Conservation (phyloP, 2,113 vertebrate genomes). For the Tylochromis polylepis region DNA sequence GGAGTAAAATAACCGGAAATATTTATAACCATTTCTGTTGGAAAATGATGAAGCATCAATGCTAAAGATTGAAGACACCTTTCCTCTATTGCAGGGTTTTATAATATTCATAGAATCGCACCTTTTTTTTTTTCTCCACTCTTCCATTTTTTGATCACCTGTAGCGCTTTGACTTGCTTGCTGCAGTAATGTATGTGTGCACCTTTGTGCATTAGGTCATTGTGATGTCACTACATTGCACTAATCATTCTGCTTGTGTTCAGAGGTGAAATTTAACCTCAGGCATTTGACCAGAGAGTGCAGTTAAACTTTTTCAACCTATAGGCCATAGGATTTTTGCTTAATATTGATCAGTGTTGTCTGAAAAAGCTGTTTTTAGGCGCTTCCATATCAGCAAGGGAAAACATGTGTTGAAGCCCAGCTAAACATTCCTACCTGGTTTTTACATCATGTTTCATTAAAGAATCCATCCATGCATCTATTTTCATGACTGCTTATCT, state of each 20-base stretch:
- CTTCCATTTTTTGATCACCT: not conserved
- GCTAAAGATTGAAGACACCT: not conserved
- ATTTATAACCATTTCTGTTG: not conserved
- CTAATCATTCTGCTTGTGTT: not conserved
- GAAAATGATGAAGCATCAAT: not conserved
- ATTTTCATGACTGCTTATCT: not conserved
- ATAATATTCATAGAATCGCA: not conserved
- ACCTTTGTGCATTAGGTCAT: not conserved
- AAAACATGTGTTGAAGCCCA: not conserved
- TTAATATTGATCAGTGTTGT: not conserved
- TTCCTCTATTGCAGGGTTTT: not conserved
- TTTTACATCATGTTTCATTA: not conserved
- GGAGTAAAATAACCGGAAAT: not conserved
- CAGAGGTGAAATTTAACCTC: not conserved
- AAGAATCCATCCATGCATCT: not conserved
- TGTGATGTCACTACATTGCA: not conserved
- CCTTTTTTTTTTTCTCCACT: not conserved
- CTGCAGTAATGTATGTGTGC: not conserved
- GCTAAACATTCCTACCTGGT: not conserved
- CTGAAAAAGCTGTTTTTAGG: not conserved
- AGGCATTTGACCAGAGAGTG: not conserved
- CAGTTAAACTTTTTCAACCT: not conserved
- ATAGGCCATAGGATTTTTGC: not conserved
- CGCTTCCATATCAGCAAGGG: not conserved
- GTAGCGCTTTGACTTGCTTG: not conserved